Base-by-base conservation (phyloP, 2,797 vertebrate species). In the Pelochelys cantorii region DNA sequence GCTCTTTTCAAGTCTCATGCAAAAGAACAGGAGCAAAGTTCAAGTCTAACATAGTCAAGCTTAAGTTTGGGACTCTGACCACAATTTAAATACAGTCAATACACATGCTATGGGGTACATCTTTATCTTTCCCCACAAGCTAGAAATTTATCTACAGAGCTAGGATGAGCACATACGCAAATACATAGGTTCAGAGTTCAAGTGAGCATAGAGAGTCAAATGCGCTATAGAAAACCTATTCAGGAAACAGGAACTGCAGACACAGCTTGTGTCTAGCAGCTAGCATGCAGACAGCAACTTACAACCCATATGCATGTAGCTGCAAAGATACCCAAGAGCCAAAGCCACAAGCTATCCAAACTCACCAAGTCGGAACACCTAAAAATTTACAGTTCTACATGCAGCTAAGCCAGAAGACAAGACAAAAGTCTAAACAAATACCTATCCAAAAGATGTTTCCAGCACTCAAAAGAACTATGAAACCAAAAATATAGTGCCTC, bases 131-230 rank as follows among this genome's bases (percentile, higher is more conserved):
- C 52, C 52, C 42, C 82, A 84, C 25, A 79, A 62, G 5, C 71
- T 93, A 81, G 57, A 83, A 93, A 90, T 89, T 93, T 60, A 95
- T 11, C 60, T 88, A 95, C 89, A 90, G 85, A 75, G 42, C 82
- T 86, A 80, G 94, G 86, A 84, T 0, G 0, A 62, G 29, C 29
- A 25, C 92, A 52, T 77, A 65, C 23, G 82, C 48, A 95, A 92
- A 89, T 88, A 59, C 65, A 84, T 11, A 0, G 89, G 17, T 2
- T 84, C 12, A 88, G 20, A 18, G 60, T 94, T 95, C 85, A 54
- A 90, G 85, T 78, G 14, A 86, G 84, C 31, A 87, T 89, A 83
- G 34, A 8, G 59, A 88, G 34, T 60, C 13, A 2, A 59, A 93
- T 13, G 27, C n/a, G 75, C 77, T 42, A 74, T 27, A 37, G 2